phyloP scores from a whole-genome alignment of 2,113 vertebrate species.

The Rhadina sibilatrix region DNA sequence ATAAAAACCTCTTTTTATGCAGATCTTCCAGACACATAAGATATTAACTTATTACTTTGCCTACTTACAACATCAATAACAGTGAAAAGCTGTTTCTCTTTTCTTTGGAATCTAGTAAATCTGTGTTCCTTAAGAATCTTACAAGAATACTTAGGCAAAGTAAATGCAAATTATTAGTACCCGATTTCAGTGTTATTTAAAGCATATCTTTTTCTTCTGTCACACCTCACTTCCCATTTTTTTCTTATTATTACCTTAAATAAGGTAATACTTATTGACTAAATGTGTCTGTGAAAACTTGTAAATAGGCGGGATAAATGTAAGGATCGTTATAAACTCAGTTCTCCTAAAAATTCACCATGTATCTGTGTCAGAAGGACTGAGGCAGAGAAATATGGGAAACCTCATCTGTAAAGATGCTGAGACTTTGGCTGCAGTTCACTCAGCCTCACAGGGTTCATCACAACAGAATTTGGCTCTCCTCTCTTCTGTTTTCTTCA shows the following conservation, averaged over 20 bases:
- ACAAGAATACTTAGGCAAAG: neutral
- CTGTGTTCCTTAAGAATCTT: neutral
- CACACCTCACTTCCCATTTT: neutral
- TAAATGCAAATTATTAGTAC: neutral
- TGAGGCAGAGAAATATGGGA: neutral
- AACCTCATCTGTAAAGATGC: conserved; percentile 6
- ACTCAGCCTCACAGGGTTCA: conserved; percentile 8
- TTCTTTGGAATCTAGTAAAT: neutral
- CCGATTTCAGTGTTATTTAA: neutral
- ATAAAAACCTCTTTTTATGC: neutral
- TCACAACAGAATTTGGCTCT: conserved; percentile 26
- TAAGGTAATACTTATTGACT: neutral
- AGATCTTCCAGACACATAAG: neutral
- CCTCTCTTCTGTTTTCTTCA: conserved; percentile 37
- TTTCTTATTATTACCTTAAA: neutral
- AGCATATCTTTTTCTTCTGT: neutral
- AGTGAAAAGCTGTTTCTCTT: neutral
- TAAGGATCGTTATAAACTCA: neutral
- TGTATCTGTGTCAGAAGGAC: neutral
- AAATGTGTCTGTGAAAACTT: neutral
- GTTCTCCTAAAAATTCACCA: neutral
- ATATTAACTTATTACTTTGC: neutral
- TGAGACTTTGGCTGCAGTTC: conserved; percentile 29
- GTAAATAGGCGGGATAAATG: neutral
- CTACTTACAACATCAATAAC: neutral